Conservation (phyloP, 2,888 invertebrate genomes). For the Cephus spinipes region DNA sequence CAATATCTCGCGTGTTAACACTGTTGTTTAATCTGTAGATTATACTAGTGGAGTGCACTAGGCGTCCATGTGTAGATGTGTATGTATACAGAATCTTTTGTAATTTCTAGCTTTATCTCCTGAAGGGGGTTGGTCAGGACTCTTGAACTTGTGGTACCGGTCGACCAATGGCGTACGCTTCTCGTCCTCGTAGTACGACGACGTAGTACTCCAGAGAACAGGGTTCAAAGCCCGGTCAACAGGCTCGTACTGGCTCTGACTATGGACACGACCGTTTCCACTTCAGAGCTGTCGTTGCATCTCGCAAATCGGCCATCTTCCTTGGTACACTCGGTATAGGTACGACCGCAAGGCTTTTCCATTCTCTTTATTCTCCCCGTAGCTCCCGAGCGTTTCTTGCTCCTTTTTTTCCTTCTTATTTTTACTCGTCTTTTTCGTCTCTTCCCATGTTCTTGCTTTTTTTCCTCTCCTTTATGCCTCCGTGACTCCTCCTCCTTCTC, state of each 20-base stretch:
- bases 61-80: neutral
- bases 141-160: constrained; percentile 17
- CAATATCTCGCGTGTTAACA: neutral
- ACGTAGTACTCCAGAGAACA: constrained; percentile 53
- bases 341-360: neutral
- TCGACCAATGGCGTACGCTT: constrained; percentile 15
- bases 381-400: neutral
- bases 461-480: constrained; percentile 31
- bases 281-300: neutral
- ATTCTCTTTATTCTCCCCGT: neutral
- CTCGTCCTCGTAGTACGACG: constrained; percentile 40
- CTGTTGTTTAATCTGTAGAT: neutral
- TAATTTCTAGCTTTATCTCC: neutral
- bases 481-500: constrained; percentile 28
- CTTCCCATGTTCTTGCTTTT: neutral
- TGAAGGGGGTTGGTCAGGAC: neutral
- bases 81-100: neutral
- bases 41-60: neutral
- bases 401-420: neutral
- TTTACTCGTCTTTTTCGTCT: neutral
- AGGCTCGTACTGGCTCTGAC: neutral
- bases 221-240: constrained; percentile 59
- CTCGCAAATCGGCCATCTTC: neutral
- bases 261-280: neutral
- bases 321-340: neutral